Evolutionary conservation across 2,888 invertebrate genomes (phyloP).

Genomic region (Archaeoteleia sp.): DNA sequence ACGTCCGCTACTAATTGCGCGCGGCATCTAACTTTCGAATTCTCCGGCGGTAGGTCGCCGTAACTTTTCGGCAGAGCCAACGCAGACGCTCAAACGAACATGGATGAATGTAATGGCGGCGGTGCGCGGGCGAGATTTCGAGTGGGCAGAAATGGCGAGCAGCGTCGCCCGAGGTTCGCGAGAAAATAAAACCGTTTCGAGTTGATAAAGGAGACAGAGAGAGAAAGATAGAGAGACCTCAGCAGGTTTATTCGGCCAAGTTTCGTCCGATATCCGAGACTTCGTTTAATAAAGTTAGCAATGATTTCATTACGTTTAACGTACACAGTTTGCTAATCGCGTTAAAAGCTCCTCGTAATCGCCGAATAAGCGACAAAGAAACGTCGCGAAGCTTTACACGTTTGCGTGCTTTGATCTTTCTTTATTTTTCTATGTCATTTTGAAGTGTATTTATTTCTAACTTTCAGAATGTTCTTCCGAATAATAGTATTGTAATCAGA

Average conservation of each 20-base stretch:
- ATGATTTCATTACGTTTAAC: slow-evolving; percentile 37
- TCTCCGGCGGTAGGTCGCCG: slow-evolving; percentile 20
- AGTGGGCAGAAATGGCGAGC: background rate
- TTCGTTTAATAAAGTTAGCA: slow-evolving; percentile 23
- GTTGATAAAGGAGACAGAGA: too few relatives aligned
- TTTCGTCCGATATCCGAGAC: too few relatives aligned
- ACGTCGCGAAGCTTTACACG: too few relatives aligned
- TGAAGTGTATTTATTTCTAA: too few relatives aligned
- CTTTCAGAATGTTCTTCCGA: too few relatives aligned
- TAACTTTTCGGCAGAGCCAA: background rate
- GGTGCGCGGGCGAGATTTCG: slow-evolving; percentile 8
- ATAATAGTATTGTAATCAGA: too few relatives aligned
- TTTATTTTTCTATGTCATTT: too few relatives aligned
- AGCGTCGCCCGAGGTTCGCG: too few relatives aligned
- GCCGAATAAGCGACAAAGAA: slow-evolving; percentile 9
- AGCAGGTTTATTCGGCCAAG: slow-evolving; percentile 5
- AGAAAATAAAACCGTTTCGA: slow-evolving; percentile 1
- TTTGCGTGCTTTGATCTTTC: too few relatives aligned
- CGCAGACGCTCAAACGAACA: slow-evolving; percentile 4
- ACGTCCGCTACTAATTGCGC: slow-evolving; percentile 52
- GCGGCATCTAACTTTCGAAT: slow-evolving; percentile 52
- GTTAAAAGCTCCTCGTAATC: slow-evolving; percentile 22
- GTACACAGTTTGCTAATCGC: slow-evolving; percentile 30
- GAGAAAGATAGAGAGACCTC: slow-evolving; percentile 12
- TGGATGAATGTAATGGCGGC: slow-evolving; percentile 12